These are phyloP conservation scores for Scomberomorus guttatus DNA, from an alignment of 2,797 vertebrate species.

Conservation along the genomic window DNA sequence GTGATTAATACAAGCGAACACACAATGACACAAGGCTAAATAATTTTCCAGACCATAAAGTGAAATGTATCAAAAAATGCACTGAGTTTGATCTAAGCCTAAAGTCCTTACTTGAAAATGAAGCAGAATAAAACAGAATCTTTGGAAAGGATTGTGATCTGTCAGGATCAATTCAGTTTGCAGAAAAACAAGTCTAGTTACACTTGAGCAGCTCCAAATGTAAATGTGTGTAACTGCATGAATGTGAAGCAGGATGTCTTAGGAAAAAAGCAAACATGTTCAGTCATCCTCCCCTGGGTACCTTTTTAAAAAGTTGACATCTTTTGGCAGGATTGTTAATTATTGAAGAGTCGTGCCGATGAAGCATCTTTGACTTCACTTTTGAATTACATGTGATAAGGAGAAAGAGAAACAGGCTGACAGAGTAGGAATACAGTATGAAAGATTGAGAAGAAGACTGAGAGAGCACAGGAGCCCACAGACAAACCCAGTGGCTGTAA, in stretches of 20 bases:
- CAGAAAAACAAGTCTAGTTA: background rate
- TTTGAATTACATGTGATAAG: slow-evolving; percentile 40
- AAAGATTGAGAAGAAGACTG: slow-evolving; percentile 38
- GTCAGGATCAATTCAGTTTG: slow-evolving; percentile 31
- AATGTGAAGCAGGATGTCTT: slow-evolving; percentile 20
- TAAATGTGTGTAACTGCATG: slow-evolving; percentile 24
- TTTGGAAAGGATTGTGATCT: slow-evolving; percentile 10
- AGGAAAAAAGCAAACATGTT: background rate
- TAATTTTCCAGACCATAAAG: slow-evolving; percentile 9
- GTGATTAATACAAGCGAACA: background rate
- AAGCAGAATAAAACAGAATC: slow-evolving; percentile 12
- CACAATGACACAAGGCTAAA: slow-evolving; percentile 3
- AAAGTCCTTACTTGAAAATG: slow-evolving; percentile 35
- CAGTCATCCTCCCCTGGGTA: slow-evolving; percentile 8
- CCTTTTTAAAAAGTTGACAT: slow-evolving; percentile 36
- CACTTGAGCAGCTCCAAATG: slow-evolving; percentile 31
- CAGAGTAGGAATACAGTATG: slow-evolving; percentile 30
- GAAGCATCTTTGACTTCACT: slow-evolving; percentile 29
- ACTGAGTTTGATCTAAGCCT: slow-evolving; percentile 25
- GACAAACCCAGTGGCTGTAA: slow-evolving; percentile 78
- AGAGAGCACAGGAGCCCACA: slow-evolving; percentile 55
- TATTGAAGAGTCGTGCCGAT: slow-evolving; percentile 32
- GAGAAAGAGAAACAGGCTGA: slow-evolving; percentile 46
- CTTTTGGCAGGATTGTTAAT: slow-evolving; percentile 40
- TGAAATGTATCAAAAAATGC: slow-evolving; percentile 21